phyloP scores from a whole-genome alignment of 2,888 invertebrate species.

The Drosophila kokeensis region DNA sequence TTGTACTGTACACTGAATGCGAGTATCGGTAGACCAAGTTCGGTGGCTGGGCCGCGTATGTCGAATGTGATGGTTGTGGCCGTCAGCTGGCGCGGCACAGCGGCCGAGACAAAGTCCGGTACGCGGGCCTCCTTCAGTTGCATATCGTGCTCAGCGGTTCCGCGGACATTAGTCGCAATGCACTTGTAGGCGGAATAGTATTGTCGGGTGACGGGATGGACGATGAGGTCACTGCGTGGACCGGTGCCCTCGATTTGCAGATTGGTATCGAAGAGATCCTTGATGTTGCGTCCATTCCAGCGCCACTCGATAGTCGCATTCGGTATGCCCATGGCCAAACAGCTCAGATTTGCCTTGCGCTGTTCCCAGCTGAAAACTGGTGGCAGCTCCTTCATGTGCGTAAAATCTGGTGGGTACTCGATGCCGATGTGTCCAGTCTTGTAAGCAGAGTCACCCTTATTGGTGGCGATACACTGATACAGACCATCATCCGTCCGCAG shows the following conservation, averaged over 20 bases:
- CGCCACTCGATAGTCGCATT: conserved; percentile 96
- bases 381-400: conserved; percentile 88
- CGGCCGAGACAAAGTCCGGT: conserved; percentile 89
- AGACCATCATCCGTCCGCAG: conserved; percentile 93
- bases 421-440: conserved; percentile 93
- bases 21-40: conserved; percentile 91
- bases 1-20: conserved; percentile 92
- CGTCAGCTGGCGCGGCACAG: conserved; percentile 89
- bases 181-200: conserved; percentile 93
- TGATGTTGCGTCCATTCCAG: conserved; percentile 87
- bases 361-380: conserved; percentile 94
- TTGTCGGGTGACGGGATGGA: conserved; percentile 88
- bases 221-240: conserved; percentile 89
- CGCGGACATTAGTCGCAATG: conserved; percentile 91
- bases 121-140: conserved; percentile 90
- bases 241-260: conserved; percentile 89
- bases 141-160: conserved; percentile 89
- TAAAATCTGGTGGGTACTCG: conserved; percentile 93
- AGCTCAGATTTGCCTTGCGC: conserved; percentile 92
- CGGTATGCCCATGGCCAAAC: conserved; percentile 94
- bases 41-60: conserved; percentile 90
- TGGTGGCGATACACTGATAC: conserved; percentile 94
- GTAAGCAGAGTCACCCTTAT: conserved; percentile 90
- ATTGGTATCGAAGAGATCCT: conserved; percentile 85
- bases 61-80: conserved; percentile 94